phyloP scores from a whole-genome alignment of 2,888 invertebrate genomes.

The Sminthurides aquaticus region DNA sequence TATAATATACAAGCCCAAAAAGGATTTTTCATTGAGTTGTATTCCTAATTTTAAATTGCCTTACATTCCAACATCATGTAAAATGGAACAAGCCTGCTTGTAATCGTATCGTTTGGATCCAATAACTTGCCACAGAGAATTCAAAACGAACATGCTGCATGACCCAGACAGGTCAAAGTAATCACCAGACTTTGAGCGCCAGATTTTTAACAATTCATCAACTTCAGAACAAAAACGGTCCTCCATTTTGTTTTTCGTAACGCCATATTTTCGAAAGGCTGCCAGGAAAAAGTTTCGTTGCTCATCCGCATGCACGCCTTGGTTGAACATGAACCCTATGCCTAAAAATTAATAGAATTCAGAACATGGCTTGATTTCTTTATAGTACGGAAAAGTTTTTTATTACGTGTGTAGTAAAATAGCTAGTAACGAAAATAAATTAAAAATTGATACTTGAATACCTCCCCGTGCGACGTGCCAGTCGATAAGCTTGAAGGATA shows the following conservation, averaged over 20 bases:
- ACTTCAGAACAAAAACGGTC: not conserved
- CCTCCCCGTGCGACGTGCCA: not conserved
- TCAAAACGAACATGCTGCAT: not conserved
- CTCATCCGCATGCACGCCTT: not conserved
- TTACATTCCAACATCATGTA: not conserved
- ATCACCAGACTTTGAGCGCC: not conserved
- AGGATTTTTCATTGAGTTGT: too few relatives aligned
- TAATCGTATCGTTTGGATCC: slow-evolving; percentile 1
- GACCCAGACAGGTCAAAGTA: not conserved
- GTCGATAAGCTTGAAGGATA: not conserved
- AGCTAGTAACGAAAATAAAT: too few relatives aligned
- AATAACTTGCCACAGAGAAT: not conserved
- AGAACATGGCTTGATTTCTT: too few relatives aligned
- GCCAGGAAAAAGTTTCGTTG: not conserved
- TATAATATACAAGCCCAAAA: not conserved
- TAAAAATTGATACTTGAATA: too few relatives aligned
- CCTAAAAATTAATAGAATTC: not conserved
- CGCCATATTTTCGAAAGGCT: not conserved
- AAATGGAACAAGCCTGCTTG: not conserved
- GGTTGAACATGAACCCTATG: not conserved
- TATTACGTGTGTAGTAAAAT: too few relatives aligned
- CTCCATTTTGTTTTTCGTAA: not conserved
- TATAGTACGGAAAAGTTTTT: too few relatives aligned
- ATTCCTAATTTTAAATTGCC: too few relatives aligned
- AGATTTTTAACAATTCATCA: not conserved